Evolutionary conservation across 1,140 invertebrate genomes (phyloP), one percentile per base, ranked within the genome.

Genomic region (Carposina sasakii): DNA sequence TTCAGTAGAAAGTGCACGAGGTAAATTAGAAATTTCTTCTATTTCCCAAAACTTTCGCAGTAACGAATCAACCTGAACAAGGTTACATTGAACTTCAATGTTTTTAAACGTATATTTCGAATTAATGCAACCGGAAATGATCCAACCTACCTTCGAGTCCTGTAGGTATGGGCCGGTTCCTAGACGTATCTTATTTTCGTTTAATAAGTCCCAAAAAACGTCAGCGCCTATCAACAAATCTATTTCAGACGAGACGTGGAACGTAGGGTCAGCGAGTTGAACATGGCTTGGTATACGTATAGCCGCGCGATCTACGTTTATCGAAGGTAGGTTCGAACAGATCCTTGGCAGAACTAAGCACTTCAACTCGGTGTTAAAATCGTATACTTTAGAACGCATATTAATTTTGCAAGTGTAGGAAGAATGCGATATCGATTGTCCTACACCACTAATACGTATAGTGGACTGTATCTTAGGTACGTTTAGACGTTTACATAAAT

Each of bases 1-100:
- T 22, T 73, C 63, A 3, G 44, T 15, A 8, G 47, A 30, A 6
- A 49, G 3, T 13, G 17, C n/a, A 2, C 12, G 19, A 15, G n/a
- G 12, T 3, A 15, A 4, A 17, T 21, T 16, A 3, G 21, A n/a
- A 1, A 47, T 22, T n/a, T 36, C 34, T 37, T 47, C 45, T 9
- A 47, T 5, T 26, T 37, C 23, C 31, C 34, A 36, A 26, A 47
- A 37, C n/a, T 17, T 22, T 3, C 20, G 13, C 16, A 47, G 24
- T 47, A 37, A 23, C 17, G 8, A 47, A 36, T 47, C 33, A n/a
- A n/a, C n/a, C n/a, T n/a, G n/a, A n/a, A n/a, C n/a, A n/a, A n/a
- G n/a, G n/a, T n/a, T n/a, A n/a, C n/a, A n/a, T n/a, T n/a, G n/a
- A n/a, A n/a, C n/a, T n/a, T n/a, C n/a, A n/a, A n/a, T n/a, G n/a